Evolutionary conservation across 2,797 vertebrate species (phyloP).

Genomic region (Artibeus lituratus): DNA sequence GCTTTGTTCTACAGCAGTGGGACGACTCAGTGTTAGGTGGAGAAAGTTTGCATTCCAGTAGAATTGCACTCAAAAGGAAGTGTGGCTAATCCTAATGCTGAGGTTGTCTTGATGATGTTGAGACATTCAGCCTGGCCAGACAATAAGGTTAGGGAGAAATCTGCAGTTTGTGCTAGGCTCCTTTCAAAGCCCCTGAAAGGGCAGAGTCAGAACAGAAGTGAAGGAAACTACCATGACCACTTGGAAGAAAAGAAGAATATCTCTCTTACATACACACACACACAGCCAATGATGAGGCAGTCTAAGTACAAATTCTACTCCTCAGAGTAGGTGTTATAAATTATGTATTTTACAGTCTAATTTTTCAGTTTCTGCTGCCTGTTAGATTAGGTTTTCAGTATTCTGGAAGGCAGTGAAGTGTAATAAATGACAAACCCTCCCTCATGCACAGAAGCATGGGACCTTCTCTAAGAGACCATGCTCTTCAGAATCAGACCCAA

Average conservation of each 20-base stretch:
- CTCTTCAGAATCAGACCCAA: background rate
- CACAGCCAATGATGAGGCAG: background rate
- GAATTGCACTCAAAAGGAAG: conserved; percentile 52
- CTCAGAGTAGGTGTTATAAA: background rate
- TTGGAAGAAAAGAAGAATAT: background rate
- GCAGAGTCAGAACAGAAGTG: background rate
- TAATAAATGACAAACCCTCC: background rate
- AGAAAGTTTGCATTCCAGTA: background rate
- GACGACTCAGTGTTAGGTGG: background rate
- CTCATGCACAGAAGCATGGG: background rate
- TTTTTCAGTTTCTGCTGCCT: background rate
- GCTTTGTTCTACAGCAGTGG: conserved; percentile 51
- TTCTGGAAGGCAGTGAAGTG: background rate
- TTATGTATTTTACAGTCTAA: background rate
- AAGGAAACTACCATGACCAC: background rate
- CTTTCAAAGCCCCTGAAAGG: background rate
- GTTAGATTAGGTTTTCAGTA: background rate
- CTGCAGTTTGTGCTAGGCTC: background rate
- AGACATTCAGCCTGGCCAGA: conserved; percentile 35
- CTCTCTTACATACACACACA: background rate
- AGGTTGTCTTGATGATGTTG: conserved; percentile 53
- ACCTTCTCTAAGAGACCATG: background rate
- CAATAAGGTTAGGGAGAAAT: background rate
- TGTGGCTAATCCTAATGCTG: conserved; percentile 60
- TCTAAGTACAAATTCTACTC: background rate